Percentiles rank a stretch among this genome's conserved stretches.
Conservation (phyloP, 2,888 invertebrate genomes). For the Philereme transversata region DNA sequence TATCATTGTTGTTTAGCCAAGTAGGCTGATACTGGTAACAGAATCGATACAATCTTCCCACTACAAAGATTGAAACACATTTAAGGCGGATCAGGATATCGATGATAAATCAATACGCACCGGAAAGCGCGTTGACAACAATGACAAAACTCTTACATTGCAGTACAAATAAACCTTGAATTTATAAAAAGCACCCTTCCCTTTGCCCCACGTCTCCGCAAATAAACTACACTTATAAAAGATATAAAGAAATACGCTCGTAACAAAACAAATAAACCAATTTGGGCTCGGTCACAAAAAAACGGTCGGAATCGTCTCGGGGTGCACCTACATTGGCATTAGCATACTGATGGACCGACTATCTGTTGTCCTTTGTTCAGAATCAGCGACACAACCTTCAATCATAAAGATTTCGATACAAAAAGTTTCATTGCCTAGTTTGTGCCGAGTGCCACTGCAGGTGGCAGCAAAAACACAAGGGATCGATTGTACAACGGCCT, state of each 20-base stretch:
- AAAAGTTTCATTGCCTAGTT: conserved; percentile 67
- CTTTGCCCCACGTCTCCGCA: conserved; percentile 65
- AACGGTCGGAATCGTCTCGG: conserved; percentile 60
- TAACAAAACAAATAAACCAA: conserved; percentile 82
- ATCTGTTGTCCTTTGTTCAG: conserved; percentile 79
- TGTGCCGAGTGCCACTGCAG: conserved; percentile 66
- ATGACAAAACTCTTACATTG: conserved; percentile 42
- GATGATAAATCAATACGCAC: conserved; percentile 43
- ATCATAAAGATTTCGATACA: conserved; percentile 76
- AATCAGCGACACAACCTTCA: conserved; percentile 81
- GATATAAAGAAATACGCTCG: conserved; percentile 69
- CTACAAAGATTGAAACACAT: conserved; percentile 49
- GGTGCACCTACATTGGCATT: conserved; percentile 64
- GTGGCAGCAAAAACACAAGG: conserved; percentile 61
- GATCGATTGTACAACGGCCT: conserved; percentile 33
- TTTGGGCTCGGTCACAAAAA: conserved; percentile 70
- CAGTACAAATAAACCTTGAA: conserved; percentile 36
- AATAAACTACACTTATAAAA: conserved; percentile 61
- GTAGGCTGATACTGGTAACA: conserved; percentile 55
- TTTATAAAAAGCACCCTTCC: conserved; percentile 49
- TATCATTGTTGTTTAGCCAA: conserved; percentile 54
- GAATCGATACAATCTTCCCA: conserved; percentile 53
- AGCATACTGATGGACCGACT: conserved; percentile 80
- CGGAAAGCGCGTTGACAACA: conserved; percentile 44
- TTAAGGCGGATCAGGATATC: conserved; percentile 54